Evolutionary conservation across 2,888 invertebrate species (phyloP), one percentile per base, ranked within the genome.

Genomic region (Cantharis rustica): DNA sequence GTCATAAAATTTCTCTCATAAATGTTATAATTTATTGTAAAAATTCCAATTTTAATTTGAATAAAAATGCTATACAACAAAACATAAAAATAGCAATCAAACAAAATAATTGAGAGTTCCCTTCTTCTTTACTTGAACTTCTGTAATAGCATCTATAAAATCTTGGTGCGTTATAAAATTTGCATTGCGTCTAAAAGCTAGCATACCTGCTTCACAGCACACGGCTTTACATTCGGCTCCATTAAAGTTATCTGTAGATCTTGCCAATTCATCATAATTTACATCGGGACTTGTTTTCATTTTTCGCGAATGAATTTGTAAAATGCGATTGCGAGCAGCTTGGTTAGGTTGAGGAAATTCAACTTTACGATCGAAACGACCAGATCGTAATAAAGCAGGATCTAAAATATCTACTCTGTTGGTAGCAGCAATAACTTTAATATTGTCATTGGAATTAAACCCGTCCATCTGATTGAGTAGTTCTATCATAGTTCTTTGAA

Each of bases 141-240:
- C 99, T 88, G 99, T 93, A 81, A 99, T 99, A 81, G 99, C 99
- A 89, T 99, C 99, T 98, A 99, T 99, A 86, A 99, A 98, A 89
- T 99, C 99, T 89, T 99, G 99, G 86, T 99, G 99, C 0, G 95
- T 97, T 73, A 99, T 96, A 72, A 96, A 94, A 23, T 94, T 93
- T 31, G 99, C 99, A 81, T 96, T 97, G 78, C 99, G 93, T 74
- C 99, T 92, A 69, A 99, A 90, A 0, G 99, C 99, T 86, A 99
- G 99, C 99, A 99, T 99, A 87, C 99, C 99, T 47, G 88, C 88
- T 90, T 99, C 99, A 13, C 99, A 98, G 87, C 99, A 99, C 61
- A 99, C 99, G 0, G 99, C 99, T 89, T 99, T 99, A 89, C 99
- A 98, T 88, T 99, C 99, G 3, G 99, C 99, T 11, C 99, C 99